Base-by-base conservation (phyloP, 2,797 vertebrate genomes). In the Harpagifer antarcticus region DNA sequence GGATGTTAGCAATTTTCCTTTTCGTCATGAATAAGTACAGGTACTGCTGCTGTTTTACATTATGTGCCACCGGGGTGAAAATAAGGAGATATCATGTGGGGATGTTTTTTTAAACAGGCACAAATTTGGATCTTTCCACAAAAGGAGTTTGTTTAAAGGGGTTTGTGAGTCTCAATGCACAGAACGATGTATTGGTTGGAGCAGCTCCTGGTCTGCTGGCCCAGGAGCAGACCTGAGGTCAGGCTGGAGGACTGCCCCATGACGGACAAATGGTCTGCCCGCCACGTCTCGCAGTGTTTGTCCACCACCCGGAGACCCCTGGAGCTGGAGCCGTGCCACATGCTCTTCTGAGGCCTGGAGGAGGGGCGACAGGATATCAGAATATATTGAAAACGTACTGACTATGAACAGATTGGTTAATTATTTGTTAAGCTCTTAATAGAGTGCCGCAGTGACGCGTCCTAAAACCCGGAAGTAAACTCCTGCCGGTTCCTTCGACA, bases 251-350 rank as follows among this genome's bases (percentile, higher is more conserved):
- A 97, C 86, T 97, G 94, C 65, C 98, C 98, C 3, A 78, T 93
- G 71, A 97, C 94, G 0, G 96, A 96, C 86, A 88, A 20, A 67
- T 95, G 93, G 19, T 95, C 90, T 0, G 94, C 95, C 44, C 94
- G 94, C 98, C 98, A 99, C 0, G 93, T 96, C 94, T 98, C 97
- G 15, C 98, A 99, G 95, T 97, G 97, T 82, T 94, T 96, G 92
- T 96, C 96, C 68, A 94, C 82, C 69, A 96, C 88, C 27, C 97
- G 93, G 27, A 93, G 86, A 0, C 98, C 98, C 5, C 88, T 87
- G 77, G 81, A 75, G 77, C 78, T 96, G 62, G 98, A 98, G 58
- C 98, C 98, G 0, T 99, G 98, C 98, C 98, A 99, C 69, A 99
- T 82, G 53, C 94, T 94, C 92, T 98, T 99, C 72, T 97, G 95